Evolutionary conservation across 2,888 invertebrate genomes (phyloP), one percentile per base, ranked within the genome.

Genomic region (Scaeva pyrastri): DNA sequence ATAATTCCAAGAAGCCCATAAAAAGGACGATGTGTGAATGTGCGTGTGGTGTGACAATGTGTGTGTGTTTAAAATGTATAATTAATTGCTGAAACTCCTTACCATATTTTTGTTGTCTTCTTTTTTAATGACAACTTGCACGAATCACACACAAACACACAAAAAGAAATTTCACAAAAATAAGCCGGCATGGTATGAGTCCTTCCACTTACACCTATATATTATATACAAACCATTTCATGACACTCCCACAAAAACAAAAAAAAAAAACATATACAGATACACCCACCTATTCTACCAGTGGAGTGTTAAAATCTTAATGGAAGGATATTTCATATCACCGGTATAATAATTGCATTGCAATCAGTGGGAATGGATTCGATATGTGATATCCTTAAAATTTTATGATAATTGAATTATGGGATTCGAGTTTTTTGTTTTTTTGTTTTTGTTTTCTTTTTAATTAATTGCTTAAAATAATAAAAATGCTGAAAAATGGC

Each of bases 281-380:
- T 60, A 60, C 73, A 31, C 64, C 64, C 52, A 26, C n/a, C 1
- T 26, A 16, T 58, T 39, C 62, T 41, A 26, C n/a, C 2, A 14
- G 11, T 60, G 19, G 74, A 55, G 74, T 55, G 62, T 75, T 68
- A 68, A 76, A 76, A 68, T 68, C 76, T 76, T 68, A 75, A 75
- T 75, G 66, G 68, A 76, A 56, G 76, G 58, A 58, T 76, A 84
- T 79, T 79, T 68, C 70, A 84, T 64, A 79, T 79, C 74, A 74
- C 73, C 62, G 74, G 74, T 43, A 79, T 84, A 84, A 79, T 84
- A 84, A 79, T 75, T 84, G 74, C 74, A 84, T 74, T 84, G 70
- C 79, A 79, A 79, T 84, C 79, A 64, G 45, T 19, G 36, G 74
- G 79, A 84, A 70, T 62, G 68, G 45, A 68, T 60, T 41, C 77